These are phyloP conservation scores for Apodemus sylvaticus DNA, from an alignment of 2,113 vertebrate species.

Conservation along the genomic window DNA sequence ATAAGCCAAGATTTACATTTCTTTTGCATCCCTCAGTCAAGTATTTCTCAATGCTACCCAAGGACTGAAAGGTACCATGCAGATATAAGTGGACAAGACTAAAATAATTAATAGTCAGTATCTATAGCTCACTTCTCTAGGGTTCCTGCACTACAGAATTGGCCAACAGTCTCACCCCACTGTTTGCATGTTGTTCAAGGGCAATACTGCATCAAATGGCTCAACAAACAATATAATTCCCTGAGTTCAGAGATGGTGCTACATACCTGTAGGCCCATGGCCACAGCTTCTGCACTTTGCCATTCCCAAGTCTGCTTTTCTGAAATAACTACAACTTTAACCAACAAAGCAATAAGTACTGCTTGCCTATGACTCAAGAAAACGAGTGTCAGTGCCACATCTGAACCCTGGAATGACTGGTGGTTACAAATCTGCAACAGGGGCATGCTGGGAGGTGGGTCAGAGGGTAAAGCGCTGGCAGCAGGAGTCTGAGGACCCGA, in stretches of 20 bases:
- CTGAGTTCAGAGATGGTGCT: not conserved
- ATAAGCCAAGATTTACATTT: not conserved
- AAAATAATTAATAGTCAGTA: not conserved
- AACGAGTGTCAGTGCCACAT: conserved; percentile 73
- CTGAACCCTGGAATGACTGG: too few relatives aligned
- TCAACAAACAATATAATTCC: not conserved
- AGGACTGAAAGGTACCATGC: not conserved
- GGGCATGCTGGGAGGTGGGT: too few relatives aligned
- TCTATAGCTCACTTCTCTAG: not conserved
- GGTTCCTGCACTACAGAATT: not conserved
- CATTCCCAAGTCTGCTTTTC: conserved; percentile 95
- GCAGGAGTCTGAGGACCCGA: not conserved
- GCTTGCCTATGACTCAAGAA: conserved; percentile 92
- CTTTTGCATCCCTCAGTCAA: not conserved
- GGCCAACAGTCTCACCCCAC: not conserved
- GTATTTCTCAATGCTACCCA: not conserved
- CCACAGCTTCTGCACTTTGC: conserved; percentile 96
- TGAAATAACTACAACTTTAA: conserved; percentile 97
- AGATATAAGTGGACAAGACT: not conserved
- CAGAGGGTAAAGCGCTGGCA: not conserved
- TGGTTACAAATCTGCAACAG: too few relatives aligned
- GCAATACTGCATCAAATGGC: not conserved
- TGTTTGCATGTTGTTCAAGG: not conserved
- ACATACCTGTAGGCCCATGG: conserved; percentile 95
- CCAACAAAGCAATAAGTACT: conserved; percentile 95